phyloP scores from a whole-genome alignment of 2,797 vertebrate genomes.

The Dendrocincla tyrannina region DNA sequence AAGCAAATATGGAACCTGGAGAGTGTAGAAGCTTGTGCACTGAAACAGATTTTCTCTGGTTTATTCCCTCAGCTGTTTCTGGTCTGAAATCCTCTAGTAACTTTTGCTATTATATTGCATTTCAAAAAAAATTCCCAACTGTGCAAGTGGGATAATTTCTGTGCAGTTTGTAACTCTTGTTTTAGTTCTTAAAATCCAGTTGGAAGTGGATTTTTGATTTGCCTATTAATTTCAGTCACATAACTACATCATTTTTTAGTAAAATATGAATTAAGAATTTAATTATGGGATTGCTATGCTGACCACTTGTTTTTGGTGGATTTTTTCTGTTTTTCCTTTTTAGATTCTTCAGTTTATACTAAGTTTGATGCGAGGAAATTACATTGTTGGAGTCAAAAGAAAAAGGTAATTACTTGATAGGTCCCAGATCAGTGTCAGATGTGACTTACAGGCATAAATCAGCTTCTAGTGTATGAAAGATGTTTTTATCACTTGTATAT shows the following conservation, averaged over 20 bases:
- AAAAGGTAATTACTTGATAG: constrained; percentile 68
- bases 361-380: constrained; percentile 69
- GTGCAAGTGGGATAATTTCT: not conserved
- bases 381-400: constrained; percentile 64
- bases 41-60: not conserved
- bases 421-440: not conserved
- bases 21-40: not conserved
- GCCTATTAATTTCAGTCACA: not conserved
- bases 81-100: constrained; percentile 24
- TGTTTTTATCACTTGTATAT: not conserved
- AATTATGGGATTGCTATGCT: not conserved
- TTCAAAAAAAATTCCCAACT: not conserved
- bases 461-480: not conserved
- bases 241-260: not conserved
- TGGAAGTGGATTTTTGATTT: not conserved
- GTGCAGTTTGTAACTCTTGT: not conserved
- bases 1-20: not conserved
- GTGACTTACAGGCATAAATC: not conserved
- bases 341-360: constrained; percentile 75
- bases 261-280: not conserved
- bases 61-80: constrained; percentile 40
- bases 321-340: constrained; percentile 43
- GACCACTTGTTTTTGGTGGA: not conserved
- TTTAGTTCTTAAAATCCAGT: not conserved
- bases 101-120: not conserved